phyloP scores from a whole-genome alignment of 2,113 vertebrate species.

The Loxodonta africana region DNA sequence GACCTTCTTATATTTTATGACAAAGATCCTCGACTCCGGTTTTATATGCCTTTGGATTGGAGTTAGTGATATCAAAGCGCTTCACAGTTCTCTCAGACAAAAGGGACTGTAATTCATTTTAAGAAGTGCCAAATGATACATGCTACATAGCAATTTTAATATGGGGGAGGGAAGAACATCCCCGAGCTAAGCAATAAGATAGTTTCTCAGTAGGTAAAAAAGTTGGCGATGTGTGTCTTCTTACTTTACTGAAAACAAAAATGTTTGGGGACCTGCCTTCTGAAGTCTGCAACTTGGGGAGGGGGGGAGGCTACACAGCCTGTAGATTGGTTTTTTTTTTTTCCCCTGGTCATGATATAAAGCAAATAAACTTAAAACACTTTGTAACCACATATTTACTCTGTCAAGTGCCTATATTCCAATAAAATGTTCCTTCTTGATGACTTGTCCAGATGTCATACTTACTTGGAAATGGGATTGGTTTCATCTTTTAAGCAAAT shows the following conservation, averaged over 20 bases:
- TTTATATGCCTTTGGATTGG: not conserved
- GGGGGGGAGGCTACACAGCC: not conserved
- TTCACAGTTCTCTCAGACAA: not conserved
- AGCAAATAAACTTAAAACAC: slow-evolving; percentile 66
- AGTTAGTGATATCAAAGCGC: not conserved
- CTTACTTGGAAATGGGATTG: slow-evolving; percentile 49
- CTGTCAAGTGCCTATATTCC: slow-evolving; percentile 62
- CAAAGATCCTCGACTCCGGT: not conserved
- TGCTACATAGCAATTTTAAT: not conserved
- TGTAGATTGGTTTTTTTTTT: not conserved
- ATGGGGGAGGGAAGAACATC: not conserved
- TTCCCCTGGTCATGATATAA: not conserved
- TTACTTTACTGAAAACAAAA: not conserved
- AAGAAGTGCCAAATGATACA: not conserved
- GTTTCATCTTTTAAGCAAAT: slow-evolving; percentile 56
- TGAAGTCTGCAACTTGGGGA: not conserved
- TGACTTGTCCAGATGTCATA: slow-evolving; percentile 45
- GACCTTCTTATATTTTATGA: not conserved
- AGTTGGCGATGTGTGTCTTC: not conserved
- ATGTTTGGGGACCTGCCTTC: not conserved
- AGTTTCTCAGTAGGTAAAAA: not conserved
- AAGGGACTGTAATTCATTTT: slow-evolving; percentile 37
- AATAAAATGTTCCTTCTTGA: slow-evolving; percentile 84
- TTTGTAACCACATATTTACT: slow-evolving; percentile 60
- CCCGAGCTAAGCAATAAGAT: not conserved